Evolutionary conservation across 1,140 invertebrate genomes (phyloP).

Genomic region (Drosophila neocordata): DNA sequence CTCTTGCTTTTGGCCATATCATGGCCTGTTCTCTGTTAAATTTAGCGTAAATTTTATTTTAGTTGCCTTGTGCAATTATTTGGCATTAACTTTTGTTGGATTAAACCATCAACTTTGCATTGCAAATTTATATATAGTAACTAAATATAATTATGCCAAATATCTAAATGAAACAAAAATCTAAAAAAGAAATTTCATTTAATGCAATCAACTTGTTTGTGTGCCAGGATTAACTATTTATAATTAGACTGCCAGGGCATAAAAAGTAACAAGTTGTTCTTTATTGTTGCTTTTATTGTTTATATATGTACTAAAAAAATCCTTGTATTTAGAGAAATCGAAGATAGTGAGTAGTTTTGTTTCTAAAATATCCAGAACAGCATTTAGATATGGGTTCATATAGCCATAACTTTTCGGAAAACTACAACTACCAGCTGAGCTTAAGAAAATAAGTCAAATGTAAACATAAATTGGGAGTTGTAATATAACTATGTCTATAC

Average conservation of each 20-base stretch:
- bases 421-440: too few relatives aligned
- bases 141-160: conserved; percentile 29
- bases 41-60: conserved; percentile 72
- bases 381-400: too few relatives aligned
- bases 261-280: conserved; percentile 59
- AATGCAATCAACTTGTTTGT: conserved; percentile 12
- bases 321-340: too few relatives aligned
- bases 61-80: conserved; percentile 64
- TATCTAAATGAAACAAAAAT: not conserved
- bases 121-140: conserved; percentile 53
- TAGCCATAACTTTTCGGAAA: too few relatives aligned
- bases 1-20: conserved; percentile 30
- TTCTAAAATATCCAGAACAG: too few relatives aligned
- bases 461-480: too few relatives aligned
- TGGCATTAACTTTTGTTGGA: conserved; percentile 20
- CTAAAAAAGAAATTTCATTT: conserved; percentile 47
- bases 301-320: too few relatives aligned
- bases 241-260: conserved; percentile 71
- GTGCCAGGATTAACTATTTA: conserved; percentile 64
- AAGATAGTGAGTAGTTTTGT: too few relatives aligned
- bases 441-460: too few relatives aligned
- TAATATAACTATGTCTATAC: too few relatives aligned
- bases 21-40: conserved; percentile 61
- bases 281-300: conserved; percentile 9
- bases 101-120: conserved; percentile 23